phyloP scores from a whole-genome alignment of 2,888 invertebrate species.

The Meteorus colon region DNA sequence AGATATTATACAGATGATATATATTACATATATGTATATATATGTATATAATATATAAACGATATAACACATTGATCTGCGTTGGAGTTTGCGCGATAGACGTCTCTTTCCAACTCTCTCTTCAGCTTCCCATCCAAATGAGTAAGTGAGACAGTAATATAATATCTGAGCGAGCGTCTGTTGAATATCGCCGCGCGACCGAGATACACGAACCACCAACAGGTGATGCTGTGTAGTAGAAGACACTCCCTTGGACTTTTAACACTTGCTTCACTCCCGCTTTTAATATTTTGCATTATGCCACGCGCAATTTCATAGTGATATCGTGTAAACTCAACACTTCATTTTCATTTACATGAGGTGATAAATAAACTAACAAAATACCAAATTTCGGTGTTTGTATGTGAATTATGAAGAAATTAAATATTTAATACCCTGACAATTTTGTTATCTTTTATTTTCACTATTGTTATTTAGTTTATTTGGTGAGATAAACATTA shows the following conservation, averaged over 20 bases:
- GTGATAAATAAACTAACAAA: no score
- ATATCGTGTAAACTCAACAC: neutral
- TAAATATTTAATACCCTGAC: neutral
- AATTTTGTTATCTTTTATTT: no score
- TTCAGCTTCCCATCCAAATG: conserved; percentile 10
- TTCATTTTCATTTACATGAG: no score
- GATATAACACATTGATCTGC: conserved; percentile 68
- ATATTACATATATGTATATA: conserved; percentile 3
- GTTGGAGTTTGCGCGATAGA: conserved; percentile 59
- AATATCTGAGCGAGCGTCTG: conserved; percentile 36
- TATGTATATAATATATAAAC: conserved; percentile 30
- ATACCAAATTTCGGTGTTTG: no score
- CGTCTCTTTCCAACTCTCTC: conserved; percentile 29
- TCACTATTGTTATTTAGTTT: no score
- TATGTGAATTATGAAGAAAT: neutral
- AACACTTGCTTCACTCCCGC: conserved; percentile 10
- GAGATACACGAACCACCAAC: conserved; percentile 66
- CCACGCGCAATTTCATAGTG: neutral
- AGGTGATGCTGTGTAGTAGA: conserved; percentile 65
- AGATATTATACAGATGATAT: conserved; percentile 4
- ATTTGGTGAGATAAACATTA: no score
- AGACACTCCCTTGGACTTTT: conserved; percentile 66
- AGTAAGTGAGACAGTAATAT: conserved; percentile 34
- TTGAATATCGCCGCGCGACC: conserved; percentile 56
- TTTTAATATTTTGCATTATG: neutral